Conservation (phyloP, 2,888 invertebrate species). For the Diarsia dahlii region DNA sequence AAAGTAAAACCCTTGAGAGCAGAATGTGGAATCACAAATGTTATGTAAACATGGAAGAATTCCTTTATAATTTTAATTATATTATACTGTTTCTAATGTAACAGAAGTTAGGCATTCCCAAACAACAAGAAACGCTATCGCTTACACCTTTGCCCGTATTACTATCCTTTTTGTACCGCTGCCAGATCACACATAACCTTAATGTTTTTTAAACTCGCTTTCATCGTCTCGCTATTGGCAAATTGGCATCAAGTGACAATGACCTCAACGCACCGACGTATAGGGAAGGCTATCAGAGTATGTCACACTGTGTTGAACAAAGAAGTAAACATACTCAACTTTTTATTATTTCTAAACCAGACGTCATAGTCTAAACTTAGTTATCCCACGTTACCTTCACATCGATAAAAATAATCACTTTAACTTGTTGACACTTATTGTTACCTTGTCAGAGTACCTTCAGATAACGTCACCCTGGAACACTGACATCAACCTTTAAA, state of each 20-base stretch:
- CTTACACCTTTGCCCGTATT: conserved; percentile 32
- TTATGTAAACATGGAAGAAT: background rate
- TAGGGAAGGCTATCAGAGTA: background rate
- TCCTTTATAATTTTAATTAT: no score
- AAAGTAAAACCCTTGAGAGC: background rate
- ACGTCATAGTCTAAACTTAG: no score
- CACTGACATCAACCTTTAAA: no score
- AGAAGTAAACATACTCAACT: no score
- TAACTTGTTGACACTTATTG: no score
- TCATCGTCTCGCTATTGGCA: conserved; percentile 65
- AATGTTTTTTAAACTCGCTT: conserved; percentile 72
- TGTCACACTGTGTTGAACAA: background rate
- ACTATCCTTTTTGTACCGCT: conserved; percentile 32
- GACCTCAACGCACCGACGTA: conserved; percentile 50
- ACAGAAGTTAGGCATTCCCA: background rate
- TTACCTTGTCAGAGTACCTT: no score
- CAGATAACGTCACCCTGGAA: no score
- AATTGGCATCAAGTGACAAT: conserved; percentile 60
- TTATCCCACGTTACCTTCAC: no score
- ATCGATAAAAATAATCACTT: no score
- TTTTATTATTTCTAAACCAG: background rate
- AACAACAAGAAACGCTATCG: conserved; percentile 29
- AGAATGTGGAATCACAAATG: background rate
- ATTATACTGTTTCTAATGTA: no score
- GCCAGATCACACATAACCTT: conserved; percentile 70